Conservation (phyloP, 2,797 vertebrate species). For the Sebastes aleutianus region DNA sequence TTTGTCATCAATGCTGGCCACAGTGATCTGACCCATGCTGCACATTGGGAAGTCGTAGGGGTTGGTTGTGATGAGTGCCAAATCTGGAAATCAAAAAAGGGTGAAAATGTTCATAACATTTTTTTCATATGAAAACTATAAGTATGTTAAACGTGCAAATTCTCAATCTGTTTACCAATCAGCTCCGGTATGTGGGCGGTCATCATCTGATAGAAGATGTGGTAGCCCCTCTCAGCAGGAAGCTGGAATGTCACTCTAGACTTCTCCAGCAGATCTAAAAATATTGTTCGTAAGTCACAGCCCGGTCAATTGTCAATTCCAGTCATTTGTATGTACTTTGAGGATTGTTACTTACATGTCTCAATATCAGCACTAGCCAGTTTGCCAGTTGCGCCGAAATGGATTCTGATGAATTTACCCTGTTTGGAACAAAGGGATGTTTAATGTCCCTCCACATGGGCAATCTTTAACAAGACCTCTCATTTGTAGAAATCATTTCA, state of each 20-base stretch:
- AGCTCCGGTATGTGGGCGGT: constrained; percentile 76
- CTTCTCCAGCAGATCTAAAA: constrained; percentile 88
- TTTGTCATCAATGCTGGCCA: constrained; percentile 66
- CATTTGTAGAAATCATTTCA: neutral
- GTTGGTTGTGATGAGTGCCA: constrained; percentile 89
- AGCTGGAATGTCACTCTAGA: constrained; percentile 90
- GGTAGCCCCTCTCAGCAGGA: constrained; percentile 87
- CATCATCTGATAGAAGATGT: constrained; percentile 87
- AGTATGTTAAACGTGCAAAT: neutral
- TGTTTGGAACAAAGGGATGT: constrained; percentile 19
- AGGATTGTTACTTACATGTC: constrained; percentile 81
- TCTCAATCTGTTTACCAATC: constrained; percentile 74
- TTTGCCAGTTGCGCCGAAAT: constrained; percentile 26
- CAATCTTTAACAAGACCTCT: neutral
- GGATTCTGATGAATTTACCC: constrained; percentile 86
- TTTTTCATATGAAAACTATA: neutral
- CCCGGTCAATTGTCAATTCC: neutral
- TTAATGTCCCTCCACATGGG: neutral
- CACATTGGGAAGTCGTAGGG: constrained; percentile 88
- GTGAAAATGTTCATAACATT: neutral
- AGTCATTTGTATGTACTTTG: neutral
- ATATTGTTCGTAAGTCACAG: constrained; percentile 1
- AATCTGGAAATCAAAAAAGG: constrained; percentile 73
- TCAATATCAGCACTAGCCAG: too few relatives aligned
- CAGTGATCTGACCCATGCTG: constrained; percentile 88